A percentile compares a stretch with the other conserved stretches of the same genome.
phyloP scores from a whole-genome alignment of 2,888 invertebrate species.

The Trichogramma dendrolimi region DNA sequence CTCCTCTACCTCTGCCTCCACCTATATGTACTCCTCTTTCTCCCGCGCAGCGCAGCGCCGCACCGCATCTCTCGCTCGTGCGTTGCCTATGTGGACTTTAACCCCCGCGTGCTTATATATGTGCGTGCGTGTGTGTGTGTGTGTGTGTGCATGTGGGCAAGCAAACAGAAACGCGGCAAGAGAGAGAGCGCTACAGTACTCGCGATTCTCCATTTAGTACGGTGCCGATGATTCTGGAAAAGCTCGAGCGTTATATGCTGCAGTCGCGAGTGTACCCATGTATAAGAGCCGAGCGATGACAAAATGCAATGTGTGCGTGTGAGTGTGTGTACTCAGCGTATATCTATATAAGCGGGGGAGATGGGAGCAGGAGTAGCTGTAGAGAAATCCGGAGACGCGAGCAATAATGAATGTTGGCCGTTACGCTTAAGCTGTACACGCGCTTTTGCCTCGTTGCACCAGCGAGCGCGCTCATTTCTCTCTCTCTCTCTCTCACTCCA shows the following conservation, averaged over 20 bases:
- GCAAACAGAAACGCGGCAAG: conserved; percentile 12
- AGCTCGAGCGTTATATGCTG: conserved; percentile 38
- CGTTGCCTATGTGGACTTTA: conserved; percentile 12
- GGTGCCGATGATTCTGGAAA: conserved; percentile 44
- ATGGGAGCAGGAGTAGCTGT: conserved; percentile 31
- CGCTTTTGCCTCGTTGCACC: too few species aligned
- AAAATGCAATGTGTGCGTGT: neutral
- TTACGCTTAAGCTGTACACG: conserved; percentile 26
- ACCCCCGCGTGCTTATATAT: conserved; percentile 2
- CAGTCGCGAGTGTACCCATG: conserved; percentile 10
- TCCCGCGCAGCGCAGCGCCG: neutral
- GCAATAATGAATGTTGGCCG: conserved; percentile 46
- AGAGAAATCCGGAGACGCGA: conserved; percentile 29
- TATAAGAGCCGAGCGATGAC: neutral
- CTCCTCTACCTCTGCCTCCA: too few species aligned
- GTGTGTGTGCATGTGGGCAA: conserved; percentile 31
- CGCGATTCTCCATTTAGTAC: too few species aligned
- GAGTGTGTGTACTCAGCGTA: conserved; percentile 33
- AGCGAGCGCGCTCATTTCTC: neutral
- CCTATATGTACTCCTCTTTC: too few species aligned
- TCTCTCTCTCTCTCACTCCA: neutral
- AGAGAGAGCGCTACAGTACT: too few species aligned
- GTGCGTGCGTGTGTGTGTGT: conserved; percentile 17
- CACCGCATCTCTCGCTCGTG: conserved; percentile 3
- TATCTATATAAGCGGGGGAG: conserved; percentile 40